These are phyloP conservation scores for Otolemur crassicaudatus DNA, from an alignment of 2,797 vertebrate genomes.

Conservation along the genomic window DNA sequence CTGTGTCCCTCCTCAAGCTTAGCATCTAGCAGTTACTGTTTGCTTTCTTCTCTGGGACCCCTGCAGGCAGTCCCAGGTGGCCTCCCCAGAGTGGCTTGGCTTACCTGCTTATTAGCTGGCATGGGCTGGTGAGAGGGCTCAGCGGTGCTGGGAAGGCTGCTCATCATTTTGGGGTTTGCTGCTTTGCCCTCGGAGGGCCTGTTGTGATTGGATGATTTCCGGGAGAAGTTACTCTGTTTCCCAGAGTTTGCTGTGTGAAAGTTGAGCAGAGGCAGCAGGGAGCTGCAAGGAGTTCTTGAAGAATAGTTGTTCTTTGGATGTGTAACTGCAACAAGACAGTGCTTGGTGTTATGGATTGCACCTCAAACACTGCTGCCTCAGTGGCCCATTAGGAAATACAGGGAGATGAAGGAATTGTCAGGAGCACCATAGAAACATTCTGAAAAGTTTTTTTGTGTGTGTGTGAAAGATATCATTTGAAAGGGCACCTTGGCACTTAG, in stretches of 20 bases:
- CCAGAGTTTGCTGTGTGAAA: slow-evolving; percentile 69
- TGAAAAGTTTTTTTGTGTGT: neutral
- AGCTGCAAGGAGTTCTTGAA: slow-evolving; percentile 85
- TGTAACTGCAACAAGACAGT: slow-evolving; percentile 85
- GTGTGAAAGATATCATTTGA: neutral
- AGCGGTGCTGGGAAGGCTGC: slow-evolving; percentile 68
- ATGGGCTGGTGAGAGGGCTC: slow-evolving; percentile 83
- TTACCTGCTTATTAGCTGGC: slow-evolving; percentile 87
- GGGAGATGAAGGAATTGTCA: neutral
- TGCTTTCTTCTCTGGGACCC: neutral
- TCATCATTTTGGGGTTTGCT: slow-evolving; percentile 77
- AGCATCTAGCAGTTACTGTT: neutral
- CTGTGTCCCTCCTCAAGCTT: neutral
- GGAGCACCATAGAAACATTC: neutral
- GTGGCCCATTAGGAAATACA: neutral
- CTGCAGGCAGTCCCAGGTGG: rapidly evolving
- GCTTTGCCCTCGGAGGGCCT: slow-evolving; percentile 85
- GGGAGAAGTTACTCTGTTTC: slow-evolving; percentile 80
- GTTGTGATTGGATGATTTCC: slow-evolving; percentile 81
- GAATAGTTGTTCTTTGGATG: slow-evolving; percentile 91
- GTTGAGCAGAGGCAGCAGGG: slow-evolving; percentile 83
- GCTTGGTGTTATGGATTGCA: neutral
- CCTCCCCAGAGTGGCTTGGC: neutral
- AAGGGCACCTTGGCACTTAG: slow-evolving; percentile 9
- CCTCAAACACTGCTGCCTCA: neutral